Evolutionary conservation across 2,113 vertebrate species (phyloP).

Genomic region (human): DNA sequence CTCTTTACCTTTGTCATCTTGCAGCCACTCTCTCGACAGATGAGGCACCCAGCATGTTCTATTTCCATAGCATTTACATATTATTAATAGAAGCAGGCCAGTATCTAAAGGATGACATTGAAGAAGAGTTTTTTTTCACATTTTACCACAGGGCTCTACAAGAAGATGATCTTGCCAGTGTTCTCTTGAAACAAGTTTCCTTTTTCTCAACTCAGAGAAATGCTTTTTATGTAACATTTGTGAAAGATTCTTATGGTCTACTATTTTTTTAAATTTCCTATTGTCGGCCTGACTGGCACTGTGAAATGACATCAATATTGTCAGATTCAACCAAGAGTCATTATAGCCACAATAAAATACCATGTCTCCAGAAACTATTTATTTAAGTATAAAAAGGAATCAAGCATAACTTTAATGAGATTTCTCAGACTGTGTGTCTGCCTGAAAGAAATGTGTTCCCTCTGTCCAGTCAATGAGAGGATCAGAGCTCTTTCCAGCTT

Average conservation of each 20-base stretch:
- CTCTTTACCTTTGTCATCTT: slow-evolving; percentile 51
- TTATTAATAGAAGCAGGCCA: slow-evolving; percentile 63
- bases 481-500: not conserved
- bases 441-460: slow-evolving; percentile 11
- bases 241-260: not conserved
- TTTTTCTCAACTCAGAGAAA: not conserved
- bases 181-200: not conserved
- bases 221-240: not conserved
- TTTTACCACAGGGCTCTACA: slow-evolving; percentile 31
- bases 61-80: slow-evolving; percentile 72
- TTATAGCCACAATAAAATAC: slow-evolving; percentile 48
- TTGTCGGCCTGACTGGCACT: not conserved
- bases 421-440: not conserved
- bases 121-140: slow-evolving; percentile 65
- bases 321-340: slow-evolving; percentile 32
- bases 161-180: slow-evolving; percentile 5
- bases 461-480: not conserved
- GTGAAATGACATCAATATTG: not conserved
- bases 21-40: slow-evolving; percentile 48
- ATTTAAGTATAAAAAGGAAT: slow-evolving; percentile 36
- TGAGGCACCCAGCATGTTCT: slow-evolving; percentile 33
- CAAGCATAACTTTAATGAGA: slow-evolving; percentile 3
- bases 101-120: slow-evolving; percentile 53
- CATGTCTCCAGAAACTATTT: slow-evolving; percentile 19
- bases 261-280: not conserved